Conservation (phyloP, 2,888 invertebrate genomes). For the Ametastegia equiseti region DNA sequence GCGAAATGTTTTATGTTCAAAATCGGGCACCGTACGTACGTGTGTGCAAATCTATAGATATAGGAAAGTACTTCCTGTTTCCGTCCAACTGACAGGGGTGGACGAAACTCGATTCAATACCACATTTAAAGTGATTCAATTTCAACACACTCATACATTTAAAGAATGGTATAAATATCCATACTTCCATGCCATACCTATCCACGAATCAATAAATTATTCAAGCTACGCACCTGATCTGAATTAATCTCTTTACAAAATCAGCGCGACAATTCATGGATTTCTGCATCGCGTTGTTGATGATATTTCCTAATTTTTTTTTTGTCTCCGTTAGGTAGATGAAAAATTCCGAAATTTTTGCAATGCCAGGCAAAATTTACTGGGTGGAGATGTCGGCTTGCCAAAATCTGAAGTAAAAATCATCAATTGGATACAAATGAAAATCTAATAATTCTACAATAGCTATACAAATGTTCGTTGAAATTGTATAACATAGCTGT, state of each 20-base stretch:
- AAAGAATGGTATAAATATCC: background rate
- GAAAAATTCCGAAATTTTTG: no score
- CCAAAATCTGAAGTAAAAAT: no score
- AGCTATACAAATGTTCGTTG: no score
- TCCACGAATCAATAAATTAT: no score
- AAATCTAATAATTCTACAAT: no score
- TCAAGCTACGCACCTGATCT: no score
- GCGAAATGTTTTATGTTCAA: background rate
- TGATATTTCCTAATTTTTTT: background rate
- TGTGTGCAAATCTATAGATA: no score
- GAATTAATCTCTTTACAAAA: background rate
- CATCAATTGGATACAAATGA: no score
- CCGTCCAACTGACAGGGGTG: background rate
- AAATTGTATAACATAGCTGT: no score
- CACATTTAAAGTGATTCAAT: slow-evolving; percentile 1
- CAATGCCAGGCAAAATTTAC: no score
- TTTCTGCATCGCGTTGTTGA: background rate
- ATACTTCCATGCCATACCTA: background rate
- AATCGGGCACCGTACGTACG: background rate
- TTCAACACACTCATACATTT: background rate
- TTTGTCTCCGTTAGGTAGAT: no score
- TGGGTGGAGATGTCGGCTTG: no score
- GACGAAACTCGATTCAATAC: background rate
- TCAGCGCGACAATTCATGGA: background rate
- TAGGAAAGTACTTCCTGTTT: background rate